Conservation (phyloP, 2,888 invertebrate genomes). For the Cerceris ruficornis region DNA sequence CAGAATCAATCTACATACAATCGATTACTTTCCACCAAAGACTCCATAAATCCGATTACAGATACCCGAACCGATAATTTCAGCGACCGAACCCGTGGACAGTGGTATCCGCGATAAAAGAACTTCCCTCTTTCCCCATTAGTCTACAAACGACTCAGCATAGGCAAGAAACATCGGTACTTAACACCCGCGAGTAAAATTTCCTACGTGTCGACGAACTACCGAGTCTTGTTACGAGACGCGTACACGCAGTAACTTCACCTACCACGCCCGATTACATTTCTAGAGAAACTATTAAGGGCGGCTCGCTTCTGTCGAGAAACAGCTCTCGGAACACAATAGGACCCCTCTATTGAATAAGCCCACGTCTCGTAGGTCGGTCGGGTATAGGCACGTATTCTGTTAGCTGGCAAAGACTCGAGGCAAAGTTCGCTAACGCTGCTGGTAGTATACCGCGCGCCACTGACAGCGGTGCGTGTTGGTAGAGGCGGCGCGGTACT, state of each 20-base stretch:
- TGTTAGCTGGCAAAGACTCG: constrained; percentile 57
- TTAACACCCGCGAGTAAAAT: not conserved
- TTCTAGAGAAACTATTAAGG: constrained; percentile 63
- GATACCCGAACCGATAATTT: too few species aligned
- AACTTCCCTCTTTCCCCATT: too few species aligned
- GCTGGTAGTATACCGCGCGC: constrained; percentile 36
- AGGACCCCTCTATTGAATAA: constrained; percentile 64
- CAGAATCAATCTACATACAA: too few species aligned
- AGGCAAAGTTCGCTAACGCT: constrained; percentile 49
- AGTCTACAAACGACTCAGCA: too few species aligned
- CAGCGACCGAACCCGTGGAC: too few species aligned
- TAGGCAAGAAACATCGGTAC: not conserved
- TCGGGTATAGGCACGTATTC: constrained; percentile 53
- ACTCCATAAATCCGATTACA: too few species aligned
- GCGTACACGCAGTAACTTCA: constrained; percentile 36
- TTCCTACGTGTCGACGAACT: constrained; percentile 29
- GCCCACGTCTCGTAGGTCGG: constrained; percentile 60
- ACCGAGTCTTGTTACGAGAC: constrained; percentile 43
- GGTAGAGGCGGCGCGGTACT: constrained; percentile 58
- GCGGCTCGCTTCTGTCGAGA: constrained; percentile 66
- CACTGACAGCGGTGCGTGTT: constrained; percentile 42
- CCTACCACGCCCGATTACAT: constrained; percentile 56
- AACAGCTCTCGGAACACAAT: constrained; percentile 69
- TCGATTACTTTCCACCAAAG: too few species aligned
- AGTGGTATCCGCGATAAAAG: too few species aligned